Percentiles rank a stretch among this genome's conserved stretches.
Evolutionary conservation across 2,113 vertebrate genomes (phyloP).

Genomic region (Chamaetylas fuelleborni): DNA sequence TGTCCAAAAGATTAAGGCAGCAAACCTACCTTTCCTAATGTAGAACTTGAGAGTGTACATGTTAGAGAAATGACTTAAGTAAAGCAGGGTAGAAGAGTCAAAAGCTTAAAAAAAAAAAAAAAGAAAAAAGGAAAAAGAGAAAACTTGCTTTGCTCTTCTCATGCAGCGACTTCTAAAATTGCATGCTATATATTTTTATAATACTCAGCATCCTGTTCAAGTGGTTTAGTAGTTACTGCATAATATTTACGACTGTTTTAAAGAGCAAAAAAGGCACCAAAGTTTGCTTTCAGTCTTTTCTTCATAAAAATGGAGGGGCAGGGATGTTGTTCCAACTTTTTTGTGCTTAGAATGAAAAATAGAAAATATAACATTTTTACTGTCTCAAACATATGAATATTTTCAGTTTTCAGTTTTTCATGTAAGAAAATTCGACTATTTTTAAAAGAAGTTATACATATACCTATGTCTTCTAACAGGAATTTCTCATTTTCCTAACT

Average conservation of each 20-base stretch:
- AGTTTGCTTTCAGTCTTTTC: not conserved
- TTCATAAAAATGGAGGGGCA: not conserved
- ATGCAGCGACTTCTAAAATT: not conserved
- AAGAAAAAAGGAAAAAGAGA: not conserved
- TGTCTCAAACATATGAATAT: not conserved
- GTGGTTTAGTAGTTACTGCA: not conserved
- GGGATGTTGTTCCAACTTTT: not conserved
- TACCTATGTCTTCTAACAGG: not conserved
- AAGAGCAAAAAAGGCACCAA: not conserved
- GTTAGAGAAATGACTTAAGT: not conserved
- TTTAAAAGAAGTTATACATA: not conserved
- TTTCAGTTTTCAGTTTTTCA: not conserved
- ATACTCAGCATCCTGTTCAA: not conserved
- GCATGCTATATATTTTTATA: not conserved
- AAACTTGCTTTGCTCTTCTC: not conserved
- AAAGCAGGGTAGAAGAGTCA: not conserved
- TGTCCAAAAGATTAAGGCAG: constrained; percentile 55
- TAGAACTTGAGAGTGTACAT: not conserved
- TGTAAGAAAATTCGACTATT: not conserved
- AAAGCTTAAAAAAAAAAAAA: not conserved
- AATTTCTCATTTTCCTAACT: not conserved
- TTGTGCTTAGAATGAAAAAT: not conserved
- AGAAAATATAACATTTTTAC: not conserved
- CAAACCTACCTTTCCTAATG: constrained; percentile 44
- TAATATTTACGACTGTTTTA: not conserved